phyloP scores from a whole-genome alignment of 2,888 invertebrate genomes.

The Azorinus chamasolen region DNA sequence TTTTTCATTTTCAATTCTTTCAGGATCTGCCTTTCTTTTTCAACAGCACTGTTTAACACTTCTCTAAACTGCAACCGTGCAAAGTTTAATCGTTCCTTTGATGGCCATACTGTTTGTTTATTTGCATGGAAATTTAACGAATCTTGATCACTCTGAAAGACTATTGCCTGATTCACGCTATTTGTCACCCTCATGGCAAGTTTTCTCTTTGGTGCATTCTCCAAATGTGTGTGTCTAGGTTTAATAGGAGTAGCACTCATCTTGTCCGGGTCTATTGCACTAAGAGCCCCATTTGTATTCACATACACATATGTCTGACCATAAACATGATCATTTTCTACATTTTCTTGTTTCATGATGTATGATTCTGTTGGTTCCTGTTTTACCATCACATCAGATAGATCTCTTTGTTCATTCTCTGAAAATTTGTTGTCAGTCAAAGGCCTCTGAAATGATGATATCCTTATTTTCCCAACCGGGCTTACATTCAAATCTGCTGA shows the following conservation, averaged over 20 bases:
- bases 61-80: constrained; percentile 70
- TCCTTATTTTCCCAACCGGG: constrained; percentile 36
- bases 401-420: too few species aligned
- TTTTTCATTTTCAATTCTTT: constrained; percentile 17
- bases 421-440: too few species aligned
- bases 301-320: constrained; percentile 36
- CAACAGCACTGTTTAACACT: constrained; percentile 68
- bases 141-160: constrained; percentile 16
- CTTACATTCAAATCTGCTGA: constrained; percentile 10
- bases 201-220: constrained; percentile 63
- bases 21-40: constrained; percentile 49
- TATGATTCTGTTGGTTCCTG: neutral
- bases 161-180: constrained; percentile 21
- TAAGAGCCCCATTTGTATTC: constrained; percentile 29
- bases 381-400: constrained; percentile 10
- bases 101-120: constrained; percentile 52
- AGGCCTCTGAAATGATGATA: constrained; percentile 28
- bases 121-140: constrained; percentile 10
- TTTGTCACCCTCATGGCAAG: constrained; percentile 56
- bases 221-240: constrained; percentile 45
- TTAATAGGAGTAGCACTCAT: constrained; percentile 68
- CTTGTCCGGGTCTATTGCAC: constrained; percentile 67
- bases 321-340: constrained; percentile 40
- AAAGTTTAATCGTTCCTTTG: constrained; percentile 72
- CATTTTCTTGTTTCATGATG: constrained; percentile 20